phyloP scores from a whole-genome alignment of 2,888 invertebrate genomes.

The Limnephilus rhombicus region DNA sequence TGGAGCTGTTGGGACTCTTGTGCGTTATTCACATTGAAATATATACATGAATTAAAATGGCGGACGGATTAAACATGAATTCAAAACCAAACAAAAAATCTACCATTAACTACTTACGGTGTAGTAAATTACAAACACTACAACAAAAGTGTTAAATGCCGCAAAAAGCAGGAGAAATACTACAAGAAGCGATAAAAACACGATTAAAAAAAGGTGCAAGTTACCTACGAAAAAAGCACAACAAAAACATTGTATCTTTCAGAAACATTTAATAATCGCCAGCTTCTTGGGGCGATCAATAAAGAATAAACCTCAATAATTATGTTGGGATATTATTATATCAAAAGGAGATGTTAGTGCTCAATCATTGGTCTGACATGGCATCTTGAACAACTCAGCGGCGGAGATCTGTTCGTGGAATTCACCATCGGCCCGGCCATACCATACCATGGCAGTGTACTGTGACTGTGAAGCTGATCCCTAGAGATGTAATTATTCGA shows the following conservation, averaged over 20 bases:
- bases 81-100: neutral
- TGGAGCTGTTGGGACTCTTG: too few species aligned
- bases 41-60: too few species aligned
- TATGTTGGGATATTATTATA: slow-evolving; percentile 17
- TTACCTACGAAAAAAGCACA: neutral
- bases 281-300: slow-evolving; percentile 12
- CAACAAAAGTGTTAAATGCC: too few species aligned
- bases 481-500: neutral
- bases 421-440: neutral
- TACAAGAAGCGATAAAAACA: neutral
- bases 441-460: too few species aligned
- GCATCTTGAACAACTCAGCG: neutral
- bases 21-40: too few species aligned
- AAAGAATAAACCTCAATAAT: neutral
- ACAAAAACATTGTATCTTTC: neutral
- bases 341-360: neutral
- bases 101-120: neutral
- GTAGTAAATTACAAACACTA: neutral
- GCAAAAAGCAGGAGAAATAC: neutral
- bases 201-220: neutral
- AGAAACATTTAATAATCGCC: neutral
- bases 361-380: slow-evolving; percentile 20
- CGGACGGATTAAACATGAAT: neutral
- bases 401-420: neutral
- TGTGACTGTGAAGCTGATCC: neutral